phyloP scores from a whole-genome alignment of 2,888 invertebrate genomes.

The Cremastobaeus sp. region DNA sequence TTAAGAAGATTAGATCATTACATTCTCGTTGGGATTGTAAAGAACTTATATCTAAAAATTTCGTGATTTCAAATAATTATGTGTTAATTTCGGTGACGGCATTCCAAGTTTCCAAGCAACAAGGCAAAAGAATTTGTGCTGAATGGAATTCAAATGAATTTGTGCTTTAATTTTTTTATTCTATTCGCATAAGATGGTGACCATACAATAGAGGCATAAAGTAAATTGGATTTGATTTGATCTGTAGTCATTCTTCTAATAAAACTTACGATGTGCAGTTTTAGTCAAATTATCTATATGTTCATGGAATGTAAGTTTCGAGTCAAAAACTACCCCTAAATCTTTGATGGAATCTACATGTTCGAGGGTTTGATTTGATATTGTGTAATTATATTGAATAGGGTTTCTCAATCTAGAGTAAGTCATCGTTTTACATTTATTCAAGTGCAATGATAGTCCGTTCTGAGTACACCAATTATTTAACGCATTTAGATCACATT shows the following conservation, averaged over 20 bases:
- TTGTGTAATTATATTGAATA: neutral
- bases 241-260: no score
- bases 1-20: neutral
- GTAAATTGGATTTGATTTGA: neutral
- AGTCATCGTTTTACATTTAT: conserved; percentile 3
- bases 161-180: neutral
- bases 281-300: no score
- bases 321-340: no score
- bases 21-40: conserved; percentile 1
- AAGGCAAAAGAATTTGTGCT: neutral
- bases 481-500: neutral
- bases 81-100: neutral
- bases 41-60: neutral
- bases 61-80: neutral
- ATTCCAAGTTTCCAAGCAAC: neutral
- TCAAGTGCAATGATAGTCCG: neutral
- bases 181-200: neutral
- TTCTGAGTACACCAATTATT: neutral
- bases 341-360: no score
- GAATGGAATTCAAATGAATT: no score
- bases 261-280: no score
- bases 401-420: neutral
- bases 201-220: neutral
- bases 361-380: neutral
- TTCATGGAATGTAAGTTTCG: no score